Base-by-base conservation (phyloP, 2,888 invertebrate genomes). In the Hofmannophila pseudospretella region DNA sequence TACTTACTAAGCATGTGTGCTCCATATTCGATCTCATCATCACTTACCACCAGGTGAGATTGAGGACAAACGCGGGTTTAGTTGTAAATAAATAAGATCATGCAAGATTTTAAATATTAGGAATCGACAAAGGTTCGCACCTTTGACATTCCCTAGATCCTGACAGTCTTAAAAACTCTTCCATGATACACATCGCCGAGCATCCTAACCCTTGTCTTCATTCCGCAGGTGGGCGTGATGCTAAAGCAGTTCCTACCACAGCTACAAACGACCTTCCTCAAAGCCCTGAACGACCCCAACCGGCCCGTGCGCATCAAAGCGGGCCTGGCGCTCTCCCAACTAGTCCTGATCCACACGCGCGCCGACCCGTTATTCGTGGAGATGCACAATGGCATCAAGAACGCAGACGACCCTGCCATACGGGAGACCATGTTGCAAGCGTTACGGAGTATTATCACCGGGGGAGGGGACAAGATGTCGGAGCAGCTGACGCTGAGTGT, bases 161-260 rank as follows among this genome's bases (percentile, higher is more conserved):
- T n/a, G n/a, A n/a, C n/a, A n/a, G n/a, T n/a, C n/a, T n/a, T n/a
- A n/a, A n/a, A n/a, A n/a, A n/a, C n/a, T n/a, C n/a, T n/a, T n/a
- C n/a, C n/a, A n/a, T n/a, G n/a, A n/a, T n/a, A n/a, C n/a, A n/a
- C n/a, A n/a, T n/a, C n/a, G n/a, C n/a, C n/a, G n/a, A n/a, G n/a
- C n/a, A n/a, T n/a, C n/a, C n/a, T n/a, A n/a, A n/a, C n/a, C n/a
- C n/a, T n/a, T n/a, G n/a, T n/a, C n/a, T n/a, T n/a, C n/a, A 16
- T 16, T 8, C 7, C 8, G 16, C 67, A 95, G 94, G 97, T 98
- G 45, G 97, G 97, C 29, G 91, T 93, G 23, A 94, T 97, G 93
- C 82, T 99, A 73, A 98, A 98, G 77, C 98, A 99, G 72, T 99
- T 99, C 88, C 89, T 99, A 60, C 99, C 99, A 1, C 99, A 99